A percentile compares a stretch with the other conserved stretches of the same genome.
Conservation (phyloP, 2,888 invertebrate genomes). For the Drosophila tanythrix region DNA sequence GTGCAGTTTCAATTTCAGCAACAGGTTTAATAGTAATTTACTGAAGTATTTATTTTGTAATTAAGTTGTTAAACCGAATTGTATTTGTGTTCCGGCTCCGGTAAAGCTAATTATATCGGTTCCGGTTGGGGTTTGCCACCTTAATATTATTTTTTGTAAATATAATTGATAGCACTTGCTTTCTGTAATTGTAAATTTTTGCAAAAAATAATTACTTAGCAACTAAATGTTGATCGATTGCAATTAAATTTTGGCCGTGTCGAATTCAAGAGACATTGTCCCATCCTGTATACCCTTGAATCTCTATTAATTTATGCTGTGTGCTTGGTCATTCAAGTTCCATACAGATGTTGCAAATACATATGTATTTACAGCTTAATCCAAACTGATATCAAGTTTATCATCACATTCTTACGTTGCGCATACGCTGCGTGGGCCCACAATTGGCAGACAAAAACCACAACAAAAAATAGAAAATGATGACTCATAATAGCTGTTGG, state of each 20-base stretch:
- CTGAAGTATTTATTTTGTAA: background rate
- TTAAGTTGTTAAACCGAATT: background rate
- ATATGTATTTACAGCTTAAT: background rate
- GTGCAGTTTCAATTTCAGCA: background rate
- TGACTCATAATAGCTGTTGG: constrained; percentile 20
- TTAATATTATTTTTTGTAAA: background rate
- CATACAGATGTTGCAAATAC: background rate
- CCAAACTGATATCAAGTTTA: constrained; percentile 1
- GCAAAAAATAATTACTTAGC: background rate
- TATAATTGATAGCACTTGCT: background rate
- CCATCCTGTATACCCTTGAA: background rate
- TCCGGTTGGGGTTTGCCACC: background rate
- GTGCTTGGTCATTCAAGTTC: background rate
- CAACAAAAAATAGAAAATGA: background rate
- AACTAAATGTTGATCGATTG: background rate
- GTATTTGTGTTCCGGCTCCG: background rate
- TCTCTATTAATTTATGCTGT: background rate
- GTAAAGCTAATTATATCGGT: background rate
- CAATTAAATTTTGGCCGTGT: background rate
- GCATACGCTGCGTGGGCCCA: constrained; percentile 3
- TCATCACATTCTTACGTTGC: constrained; percentile 1
- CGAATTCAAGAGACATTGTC: too few species aligned
- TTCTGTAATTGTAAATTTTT: background rate
- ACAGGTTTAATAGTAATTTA: background rate
- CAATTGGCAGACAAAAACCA: background rate